Base-by-base conservation (phyloP, 2,888 invertebrate genomes). In the Drosophila pseudotalamancana region DNA sequence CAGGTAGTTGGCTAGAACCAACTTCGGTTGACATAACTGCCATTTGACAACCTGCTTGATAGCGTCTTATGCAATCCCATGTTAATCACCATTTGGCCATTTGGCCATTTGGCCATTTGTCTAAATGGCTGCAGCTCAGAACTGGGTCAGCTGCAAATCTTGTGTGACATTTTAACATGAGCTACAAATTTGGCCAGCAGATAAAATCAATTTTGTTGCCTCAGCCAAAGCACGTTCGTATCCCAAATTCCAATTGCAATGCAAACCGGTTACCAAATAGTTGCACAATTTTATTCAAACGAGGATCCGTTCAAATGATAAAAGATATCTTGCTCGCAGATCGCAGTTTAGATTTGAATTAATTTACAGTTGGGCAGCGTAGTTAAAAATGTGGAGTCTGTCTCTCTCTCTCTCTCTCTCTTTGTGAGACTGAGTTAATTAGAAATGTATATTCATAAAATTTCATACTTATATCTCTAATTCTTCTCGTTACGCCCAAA, bases 21-120 rank as follows among this genome's bases (percentile, higher is more conserved):
- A 51, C 34, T 31, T 21, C 18, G 35, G 61, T 48, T 60, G 60
- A 60, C 70, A 49, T 70, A 66, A 59, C 43, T 50, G 57, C 54
- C 29, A 8, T 4, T 16, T 4, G 9, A 31, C 32, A 32, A 23
- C 34, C 9, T 21, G 34, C 35, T 54, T 72, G 72, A 65, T 59
- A 72, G 31, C n/a, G 31, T 12, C 50, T 69, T 49, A 65, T 69
- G 69, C 66, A 69, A 69, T 40, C 48, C 67, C 67, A 67, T 70
- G 72, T 59, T 70, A 70, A 70, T 72, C 60, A 66, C 34, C 69
- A 54, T 54, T 64, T 40, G 37, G 60, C 49, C 31, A 31, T 14
- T n/a, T 18, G 27, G 18, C 27, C 4, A 9, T 29, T 31, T 19
- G 25, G 40, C 40, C 25, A 11, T 3, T 42, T n/a, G n/a, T n/a